Evolutionary conservation across 2,888 invertebrate genomes (phyloP).

Genomic region (Lingula anatina): DNA sequence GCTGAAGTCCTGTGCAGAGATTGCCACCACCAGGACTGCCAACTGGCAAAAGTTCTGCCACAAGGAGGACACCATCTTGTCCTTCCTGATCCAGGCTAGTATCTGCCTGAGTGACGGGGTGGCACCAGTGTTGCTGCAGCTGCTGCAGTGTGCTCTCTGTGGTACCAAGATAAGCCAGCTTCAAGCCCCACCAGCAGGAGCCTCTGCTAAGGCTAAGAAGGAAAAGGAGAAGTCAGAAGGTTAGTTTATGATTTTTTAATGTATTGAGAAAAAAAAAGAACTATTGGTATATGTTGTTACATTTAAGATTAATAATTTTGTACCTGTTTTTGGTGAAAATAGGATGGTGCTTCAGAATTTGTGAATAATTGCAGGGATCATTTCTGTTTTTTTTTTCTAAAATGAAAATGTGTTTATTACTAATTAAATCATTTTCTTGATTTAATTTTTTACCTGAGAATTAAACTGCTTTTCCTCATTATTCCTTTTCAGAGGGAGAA

Average conservation of each 20-base stretch:
- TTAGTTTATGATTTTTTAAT: too few relatives aligned
- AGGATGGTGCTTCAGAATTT: too few relatives aligned
- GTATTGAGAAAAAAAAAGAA: too few relatives aligned
- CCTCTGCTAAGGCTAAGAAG: constrained; percentile 33
- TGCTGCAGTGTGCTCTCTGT: constrained; percentile 85
- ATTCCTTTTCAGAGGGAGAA: constrained; percentile 3
- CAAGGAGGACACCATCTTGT: constrained; percentile 59
- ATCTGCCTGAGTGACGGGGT: constrained; percentile 84
- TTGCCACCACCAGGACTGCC: constrained; percentile 81
- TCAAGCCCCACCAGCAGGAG: constrained; percentile 6
- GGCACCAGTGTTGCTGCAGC: constrained; percentile 82
- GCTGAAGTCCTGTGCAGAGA: constrained; percentile 87
- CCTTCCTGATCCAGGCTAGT: constrained; percentile 74
- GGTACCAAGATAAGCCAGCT: constrained; percentile 25
- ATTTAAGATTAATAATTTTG: too few relatives aligned
- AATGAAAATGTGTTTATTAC: too few relatives aligned
- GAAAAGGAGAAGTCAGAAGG: constrained; percentile 32
- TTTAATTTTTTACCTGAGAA: too few relatives aligned
- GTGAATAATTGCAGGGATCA: too few relatives aligned
- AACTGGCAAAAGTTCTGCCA: constrained; percentile 79
- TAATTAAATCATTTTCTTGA: too few relatives aligned
- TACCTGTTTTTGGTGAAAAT: too few relatives aligned
- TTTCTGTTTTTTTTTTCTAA: too few relatives aligned
- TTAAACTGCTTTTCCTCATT: too few relatives aligned
- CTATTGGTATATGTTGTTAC: too few relatives aligned